A percentile compares a stretch with the other conserved stretches of the same genome.
Evolutionary conservation across 2,113 vertebrate species (phyloP).

Genomic region (Meriones unguiculatus): DNA sequence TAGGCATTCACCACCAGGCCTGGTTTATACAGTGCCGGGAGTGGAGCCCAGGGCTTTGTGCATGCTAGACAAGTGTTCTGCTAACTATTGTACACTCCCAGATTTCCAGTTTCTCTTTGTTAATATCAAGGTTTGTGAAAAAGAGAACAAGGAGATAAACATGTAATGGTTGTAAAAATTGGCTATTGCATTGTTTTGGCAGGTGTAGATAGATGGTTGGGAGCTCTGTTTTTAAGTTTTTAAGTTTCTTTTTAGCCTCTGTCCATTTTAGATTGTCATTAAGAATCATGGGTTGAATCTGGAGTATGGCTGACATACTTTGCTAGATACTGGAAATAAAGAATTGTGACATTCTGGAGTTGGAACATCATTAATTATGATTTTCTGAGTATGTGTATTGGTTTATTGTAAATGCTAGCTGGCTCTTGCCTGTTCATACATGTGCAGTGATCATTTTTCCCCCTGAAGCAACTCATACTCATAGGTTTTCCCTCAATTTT

Average conservation of each 20-base stretch:
- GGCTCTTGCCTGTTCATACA: conserved; percentile 34
- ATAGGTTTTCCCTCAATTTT: conserved; percentile 3
- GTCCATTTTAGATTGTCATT: conserved; percentile 55
- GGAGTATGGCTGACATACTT: neutral
- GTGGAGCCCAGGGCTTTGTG: neutral
- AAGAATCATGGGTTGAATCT: conserved; percentile 26
- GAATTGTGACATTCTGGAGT: conserved; percentile 1
- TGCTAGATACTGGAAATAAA: conserved; percentile 41
- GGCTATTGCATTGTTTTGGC: neutral
- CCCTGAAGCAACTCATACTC: conserved; percentile 21
- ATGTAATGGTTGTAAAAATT: neutral
- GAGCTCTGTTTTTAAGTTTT: conserved; percentile 55
- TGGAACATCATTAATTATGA: conserved; percentile 15
- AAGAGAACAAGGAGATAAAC: neutral
- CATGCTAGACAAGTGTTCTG: neutral
- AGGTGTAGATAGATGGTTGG: neutral
- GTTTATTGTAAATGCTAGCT: conserved; percentile 36
- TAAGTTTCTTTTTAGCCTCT: neutral
- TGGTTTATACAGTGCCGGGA: neutral
- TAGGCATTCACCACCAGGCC: neutral
- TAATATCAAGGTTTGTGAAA: neutral
- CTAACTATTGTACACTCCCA: neutral
- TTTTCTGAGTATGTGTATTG: conserved; percentile 41
- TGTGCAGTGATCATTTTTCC: conserved; percentile 6
- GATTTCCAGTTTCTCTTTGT: neutral